Evolutionary conservation across 2,797 vertebrate species (phyloP).

Genomic region (Protonibea diacanthus): DNA sequence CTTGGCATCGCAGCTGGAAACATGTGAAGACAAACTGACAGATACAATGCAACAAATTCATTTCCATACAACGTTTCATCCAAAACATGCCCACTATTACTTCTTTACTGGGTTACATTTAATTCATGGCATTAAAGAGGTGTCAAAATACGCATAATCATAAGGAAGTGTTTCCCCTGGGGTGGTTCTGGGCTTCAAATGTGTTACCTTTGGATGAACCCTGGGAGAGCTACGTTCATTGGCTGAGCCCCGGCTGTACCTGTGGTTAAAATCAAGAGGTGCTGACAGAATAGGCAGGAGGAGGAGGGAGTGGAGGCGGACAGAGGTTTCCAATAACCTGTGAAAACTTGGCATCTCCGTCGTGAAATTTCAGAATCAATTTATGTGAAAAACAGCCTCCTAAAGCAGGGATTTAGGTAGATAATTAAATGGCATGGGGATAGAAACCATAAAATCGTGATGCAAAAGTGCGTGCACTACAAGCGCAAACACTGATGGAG

Average conservation of each 20-base stretch:
- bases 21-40: slow-evolving; percentile 44
- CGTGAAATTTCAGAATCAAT: slow-evolving; percentile 68
- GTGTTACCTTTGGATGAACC: slow-evolving; percentile 82
- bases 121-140: slow-evolving; percentile 63
- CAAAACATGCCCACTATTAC: slow-evolving; percentile 35
- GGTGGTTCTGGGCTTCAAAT: slow-evolving; percentile 76
- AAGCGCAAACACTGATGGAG: slow-evolving; percentile 54
- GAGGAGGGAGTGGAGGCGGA: slow-evolving; percentile 43
- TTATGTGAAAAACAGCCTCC: slow-evolving; percentile 57
- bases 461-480: slow-evolving; percentile 33
- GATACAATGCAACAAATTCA: slow-evolving; percentile 47
- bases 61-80: slow-evolving; percentile 52
- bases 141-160: slow-evolving; percentile 67
- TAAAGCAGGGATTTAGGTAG: slow-evolving; percentile 51
- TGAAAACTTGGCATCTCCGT: slow-evolving; percentile 68
- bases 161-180: slow-evolving; percentile 62
- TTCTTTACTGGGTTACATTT: slow-evolving; percentile 50
- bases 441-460: slow-evolving; percentile 57
- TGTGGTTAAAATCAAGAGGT: slow-evolving; percentile 78
- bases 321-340: slow-evolving; percentile 66
- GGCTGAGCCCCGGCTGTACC: slow-evolving; percentile 73
- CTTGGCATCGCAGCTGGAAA: slow-evolving; percentile 62
- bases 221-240: slow-evolving; percentile 69
- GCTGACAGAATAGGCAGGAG: slow-evolving; percentile 73
- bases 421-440: slow-evolving; percentile 61